Evolutionary conservation across 2,888 invertebrate species (phyloP).

Genomic region (Syrista parreyssii): DNA sequence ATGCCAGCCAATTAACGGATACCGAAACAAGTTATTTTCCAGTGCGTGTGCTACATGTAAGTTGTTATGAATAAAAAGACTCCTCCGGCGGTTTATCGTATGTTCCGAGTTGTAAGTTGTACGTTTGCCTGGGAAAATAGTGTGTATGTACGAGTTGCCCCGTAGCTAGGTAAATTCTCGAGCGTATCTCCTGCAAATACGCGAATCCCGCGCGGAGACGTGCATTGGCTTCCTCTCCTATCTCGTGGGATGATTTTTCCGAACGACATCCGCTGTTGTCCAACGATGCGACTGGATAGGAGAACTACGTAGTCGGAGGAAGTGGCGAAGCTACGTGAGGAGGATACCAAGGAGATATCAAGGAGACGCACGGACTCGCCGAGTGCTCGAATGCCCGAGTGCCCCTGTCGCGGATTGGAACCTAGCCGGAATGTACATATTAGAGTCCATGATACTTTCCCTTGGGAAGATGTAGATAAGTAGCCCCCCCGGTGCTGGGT

Average conservation of each 20-base stretch:
- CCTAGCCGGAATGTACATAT: not conserved
- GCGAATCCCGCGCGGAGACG: not conserved
- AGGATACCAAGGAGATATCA: not conserved
- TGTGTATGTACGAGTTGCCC: not conserved
- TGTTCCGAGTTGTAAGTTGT: not conserved
- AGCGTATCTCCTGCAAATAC: not conserved
- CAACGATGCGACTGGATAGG: not conserved
- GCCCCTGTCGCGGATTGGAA: not conserved
- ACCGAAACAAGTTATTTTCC: constrained; percentile 12
- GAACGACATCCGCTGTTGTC: not conserved
- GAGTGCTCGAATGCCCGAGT: not conserved
- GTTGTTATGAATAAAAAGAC: not conserved
- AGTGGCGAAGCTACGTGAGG: not conserved
- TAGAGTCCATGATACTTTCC: not conserved
- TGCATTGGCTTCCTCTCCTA: not conserved
- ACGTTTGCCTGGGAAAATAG: not conserved
- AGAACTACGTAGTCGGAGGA: not conserved
- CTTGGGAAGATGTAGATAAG: not conserved
- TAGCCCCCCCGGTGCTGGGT: not conserved
- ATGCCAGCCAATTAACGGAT: constrained; percentile 39
- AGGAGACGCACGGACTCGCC: not conserved
- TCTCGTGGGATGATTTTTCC: not conserved
- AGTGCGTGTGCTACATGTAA: not conserved
- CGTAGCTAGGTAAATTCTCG: not conserved
- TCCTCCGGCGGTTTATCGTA: not conserved